Evolutionary conservation across 2,888 invertebrate species (phyloP), one percentile per base, ranked within the genome.

Genomic region (Biston stratarius): DNA sequence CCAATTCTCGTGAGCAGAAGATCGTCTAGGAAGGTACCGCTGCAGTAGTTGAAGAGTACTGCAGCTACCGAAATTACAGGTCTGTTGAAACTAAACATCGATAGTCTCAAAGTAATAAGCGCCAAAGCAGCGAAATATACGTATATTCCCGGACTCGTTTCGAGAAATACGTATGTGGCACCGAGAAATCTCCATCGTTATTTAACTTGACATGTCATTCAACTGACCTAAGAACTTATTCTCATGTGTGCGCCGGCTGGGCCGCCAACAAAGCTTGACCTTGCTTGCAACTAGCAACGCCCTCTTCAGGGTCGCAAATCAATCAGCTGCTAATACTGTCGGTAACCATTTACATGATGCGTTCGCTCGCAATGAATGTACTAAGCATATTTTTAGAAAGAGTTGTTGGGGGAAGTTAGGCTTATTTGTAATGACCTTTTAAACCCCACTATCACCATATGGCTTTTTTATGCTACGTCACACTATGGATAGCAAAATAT

Each of bases 231-330:
- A 61, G 63, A 63, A 68, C 67, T 56, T 45, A 63, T 68, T 68
- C 59, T 57, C 56, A 51, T 56, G 52, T 56, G 67, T 60, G 8
- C 3, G 38, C 8, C 9, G 8, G 6, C 38, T 6, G 56, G 60
- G 67, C 40, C 55, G 34, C 38, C 56, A 60, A 68, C 67, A 64
- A 60, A 60, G 45, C 51, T 8, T 34, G 67, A 60, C 67, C 67
- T 68, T 57, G 63, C 55, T 61, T 64, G 63, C 59, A 49, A 38
- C 67, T 63, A 67, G 59, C 63, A 68, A 49, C 60, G 60, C 67
- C 63, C 67, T 56, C 63, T 61, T 36, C 67, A 64, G 24, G 67
- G 67, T 36, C 60, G 51, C 8, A 2, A 40, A 44, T 51, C 56
- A 53, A 60, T 56, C 52, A 47, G 49, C 56, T 56, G 57, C 36